These are phyloP conservation scores for Latrodectus geometricus DNA, from an alignment of 1,140 invertebrate genomes.

Conservation along the genomic window DNA sequence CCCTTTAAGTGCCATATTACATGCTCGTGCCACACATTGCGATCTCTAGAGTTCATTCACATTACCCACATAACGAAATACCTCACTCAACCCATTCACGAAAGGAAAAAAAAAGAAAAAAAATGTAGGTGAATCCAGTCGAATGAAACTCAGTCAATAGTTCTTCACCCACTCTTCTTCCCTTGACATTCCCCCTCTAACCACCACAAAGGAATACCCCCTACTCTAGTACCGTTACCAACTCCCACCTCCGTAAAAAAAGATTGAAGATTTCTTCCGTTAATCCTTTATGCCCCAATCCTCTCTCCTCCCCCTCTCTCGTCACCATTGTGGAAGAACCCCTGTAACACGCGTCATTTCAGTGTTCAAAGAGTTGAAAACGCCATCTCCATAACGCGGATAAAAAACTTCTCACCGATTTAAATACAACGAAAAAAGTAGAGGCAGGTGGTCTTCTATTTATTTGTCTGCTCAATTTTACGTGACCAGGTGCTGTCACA, in stretches of 20 bases:
- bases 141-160: background rate
- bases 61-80: background rate
- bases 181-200: background rate
- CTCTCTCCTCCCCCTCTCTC: background rate
- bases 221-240: background rate
- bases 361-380: slow-evolving; percentile 51
- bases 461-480: slow-evolving; percentile 13
- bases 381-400: slow-evolving; percentile 32
- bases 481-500: slow-evolving; percentile 51
- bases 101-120: background rate
- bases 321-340: slow-evolving; percentile 6
- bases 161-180: background rate
- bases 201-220: background rate
- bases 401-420: background rate
- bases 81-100: background rate
- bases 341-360: slow-evolving; percentile 7
- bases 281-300: slow-evolving; percentile 16
- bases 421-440: slow-evolving; percentile 10
- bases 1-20: too few relatives aligned
- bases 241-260: background rate
- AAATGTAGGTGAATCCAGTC: background rate
- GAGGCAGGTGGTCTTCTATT: slow-evolving; percentile 46
- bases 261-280: slow-evolving; percentile 35
- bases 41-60: background rate
- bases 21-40: background rate